phyloP scores from a whole-genome alignment of 2,113 vertebrate genomes.

The Microtus oregoni region DNA sequence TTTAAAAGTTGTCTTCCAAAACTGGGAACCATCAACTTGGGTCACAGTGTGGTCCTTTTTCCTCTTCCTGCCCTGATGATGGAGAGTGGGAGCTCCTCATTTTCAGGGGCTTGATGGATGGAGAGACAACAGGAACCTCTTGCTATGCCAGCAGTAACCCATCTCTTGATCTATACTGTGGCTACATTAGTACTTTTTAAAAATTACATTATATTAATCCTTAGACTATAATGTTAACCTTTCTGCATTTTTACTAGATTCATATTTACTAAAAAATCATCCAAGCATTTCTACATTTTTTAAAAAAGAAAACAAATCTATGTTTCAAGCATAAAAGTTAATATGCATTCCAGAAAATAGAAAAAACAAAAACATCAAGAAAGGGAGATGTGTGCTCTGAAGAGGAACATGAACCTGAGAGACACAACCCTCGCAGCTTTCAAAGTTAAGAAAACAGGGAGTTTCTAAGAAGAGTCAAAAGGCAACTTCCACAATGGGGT shows the following conservation, averaged over 20 bases:
- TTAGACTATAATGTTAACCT: background rate
- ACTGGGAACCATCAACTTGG: too few species aligned
- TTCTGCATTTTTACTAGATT: background rate
- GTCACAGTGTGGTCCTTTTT: accelerated
- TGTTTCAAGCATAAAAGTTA: background rate
- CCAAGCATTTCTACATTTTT: background rate
- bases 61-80: accelerated
- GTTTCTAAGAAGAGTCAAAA: too few species aligned
- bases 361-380: background rate
- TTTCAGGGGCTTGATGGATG: too few species aligned
- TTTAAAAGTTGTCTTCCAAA: background rate
- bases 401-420: accelerated
- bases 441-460: accelerated
- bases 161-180: too few species aligned
- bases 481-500: accelerated
- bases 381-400: background rate
- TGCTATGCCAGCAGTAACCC: background rate
- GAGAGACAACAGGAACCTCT: background rate
- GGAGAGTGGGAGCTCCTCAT: accelerated
- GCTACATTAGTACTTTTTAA: accelerated
- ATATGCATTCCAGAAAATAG: background rate
- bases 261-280: background rate
- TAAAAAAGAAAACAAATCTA: background rate
- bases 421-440: too few species aligned
- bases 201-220: background rate